phyloP scores from a whole-genome alignment of 2,797 vertebrate species.

The Mus minutoides region DNA sequence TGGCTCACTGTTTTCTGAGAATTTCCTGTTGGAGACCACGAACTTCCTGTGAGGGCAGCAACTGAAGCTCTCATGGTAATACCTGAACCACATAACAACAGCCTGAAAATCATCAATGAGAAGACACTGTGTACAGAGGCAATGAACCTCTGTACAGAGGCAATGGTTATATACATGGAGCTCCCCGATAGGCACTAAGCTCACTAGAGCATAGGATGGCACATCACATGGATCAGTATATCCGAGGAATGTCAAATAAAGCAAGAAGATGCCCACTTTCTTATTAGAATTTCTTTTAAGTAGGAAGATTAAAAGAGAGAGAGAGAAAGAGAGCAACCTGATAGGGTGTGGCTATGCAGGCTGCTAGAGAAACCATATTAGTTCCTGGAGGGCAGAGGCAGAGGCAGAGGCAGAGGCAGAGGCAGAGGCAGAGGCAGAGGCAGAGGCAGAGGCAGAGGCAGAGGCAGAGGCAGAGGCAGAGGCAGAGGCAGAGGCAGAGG shows the following conservation, averaged over 20 bases:
- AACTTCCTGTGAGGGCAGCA: not conserved
- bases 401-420: too few relatives aligned
- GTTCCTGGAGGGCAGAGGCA: too few relatives aligned
- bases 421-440: too few relatives aligned
- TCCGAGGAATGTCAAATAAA: not conserved
- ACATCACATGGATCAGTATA: too few relatives aligned
- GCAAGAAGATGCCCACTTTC: not conserved
- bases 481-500: too few relatives aligned
- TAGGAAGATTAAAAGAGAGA: not conserved
- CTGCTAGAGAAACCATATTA: not conserved
- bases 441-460: too few relatives aligned
- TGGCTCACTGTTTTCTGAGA: not conserved
- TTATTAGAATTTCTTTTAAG: not conserved
- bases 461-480: too few relatives aligned
- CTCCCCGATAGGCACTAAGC: not conserved
- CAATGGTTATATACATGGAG: not conserved
- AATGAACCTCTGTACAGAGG: not conserved
- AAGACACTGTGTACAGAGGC: not conserved
- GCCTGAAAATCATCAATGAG: not conserved
- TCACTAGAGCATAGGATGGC: not conserved
- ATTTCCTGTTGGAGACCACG: not conserved
- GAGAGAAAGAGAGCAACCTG: not conserved
- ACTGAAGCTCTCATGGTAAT: not conserved
- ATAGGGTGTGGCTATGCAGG: not conserved
- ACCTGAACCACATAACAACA: not conserved